Evolutionary conservation across 1,140 invertebrate species (phyloP), one percentile per base, ranked within the genome.

Genomic region (Cotesia typhae): DNA sequence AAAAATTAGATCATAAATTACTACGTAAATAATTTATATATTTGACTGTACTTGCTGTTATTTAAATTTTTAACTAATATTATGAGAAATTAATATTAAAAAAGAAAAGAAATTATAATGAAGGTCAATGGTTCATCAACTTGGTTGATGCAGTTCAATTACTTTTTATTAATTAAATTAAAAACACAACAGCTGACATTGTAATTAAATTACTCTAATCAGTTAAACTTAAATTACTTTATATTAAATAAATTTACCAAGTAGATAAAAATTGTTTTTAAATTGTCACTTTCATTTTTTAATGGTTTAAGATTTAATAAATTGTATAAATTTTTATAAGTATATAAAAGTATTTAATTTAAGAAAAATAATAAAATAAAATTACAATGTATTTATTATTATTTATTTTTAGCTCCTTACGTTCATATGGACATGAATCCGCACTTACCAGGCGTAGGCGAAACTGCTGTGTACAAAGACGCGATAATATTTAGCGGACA

Each of bases 401-500:
- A 41, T 59, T 41, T 20, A 47, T 63, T 59, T 86, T 84, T 53
- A 90, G 95, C 93, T 2, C 94, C 95, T 0, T 94, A 93, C 78
- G 88, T 93, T 0, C 88, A 90, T 53, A 90, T 97, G 73, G 92
- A 96, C 78, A 96, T 97, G 94, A 97, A 97, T 82, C 95, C 95
- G 3, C 84, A 89, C 71, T 83, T 92, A 63, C 87, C 90, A 3
- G 90, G 90, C 37, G 91, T 92, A 36, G 88, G 90, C 65, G 90
- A 92, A 76, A 90, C 90, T 36, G 88, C 92, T 66, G 92, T 93
- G 4, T 91, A 92, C 82, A 97, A 97, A 82, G 96, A 98, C 87
- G 95, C 95, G 1, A 89, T 97, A 59, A 96, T 95, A 82, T 95
- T 97, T 80, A 95, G 95, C 36, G 92, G 93, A 47, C 95, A 96